These are phyloP conservation scores for Drosophila paranaensis DNA, from an alignment of 2,888 invertebrate genomes.

Conservation along the genomic window DNA sequence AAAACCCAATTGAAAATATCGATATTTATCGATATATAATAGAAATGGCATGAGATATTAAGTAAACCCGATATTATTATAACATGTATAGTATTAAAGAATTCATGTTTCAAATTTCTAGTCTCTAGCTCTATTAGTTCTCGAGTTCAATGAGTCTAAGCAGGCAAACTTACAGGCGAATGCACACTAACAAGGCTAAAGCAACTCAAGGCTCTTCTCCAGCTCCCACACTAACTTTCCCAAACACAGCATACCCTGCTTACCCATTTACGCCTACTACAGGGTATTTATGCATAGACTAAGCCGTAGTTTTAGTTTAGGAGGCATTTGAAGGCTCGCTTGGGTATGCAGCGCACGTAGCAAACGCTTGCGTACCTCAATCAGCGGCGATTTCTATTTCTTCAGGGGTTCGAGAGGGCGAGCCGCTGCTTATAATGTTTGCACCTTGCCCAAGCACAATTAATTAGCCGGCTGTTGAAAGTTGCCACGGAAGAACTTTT, in stretches of 20 bases:
- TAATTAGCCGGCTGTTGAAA: constrained; percentile 63
- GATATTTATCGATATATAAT: background rate
- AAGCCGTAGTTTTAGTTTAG: constrained; percentile 50
- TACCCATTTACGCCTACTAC: background rate
- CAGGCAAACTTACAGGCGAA: background rate
- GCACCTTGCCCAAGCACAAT: constrained; percentile 64
- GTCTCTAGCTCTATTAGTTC: background rate
- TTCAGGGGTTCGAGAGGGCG: constrained; percentile 12
- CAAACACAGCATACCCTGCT: background rate
- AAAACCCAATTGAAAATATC: background rate
- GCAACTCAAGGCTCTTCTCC: background rate
- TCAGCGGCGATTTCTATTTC: constrained; percentile 20
- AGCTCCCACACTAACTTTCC: background rate
- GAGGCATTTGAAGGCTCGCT: constrained; percentile 4
- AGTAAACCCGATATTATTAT: background rate
- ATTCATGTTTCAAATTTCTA: background rate
- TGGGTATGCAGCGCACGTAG: constrained; percentile 67
- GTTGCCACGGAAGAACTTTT: constrained; percentile 36
- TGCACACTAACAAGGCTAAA: background rate
- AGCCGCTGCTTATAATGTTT: constrained; percentile 40
- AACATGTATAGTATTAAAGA: background rate
- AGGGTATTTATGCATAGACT: constrained; percentile 5
- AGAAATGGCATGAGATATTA: background rate
- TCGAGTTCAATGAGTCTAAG: background rate
- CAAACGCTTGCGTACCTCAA: constrained; percentile 27